These are phyloP conservation scores for Elgonia sp. DNA, from an alignment of 2,888 invertebrate species.

Conservation along the genomic window DNA sequence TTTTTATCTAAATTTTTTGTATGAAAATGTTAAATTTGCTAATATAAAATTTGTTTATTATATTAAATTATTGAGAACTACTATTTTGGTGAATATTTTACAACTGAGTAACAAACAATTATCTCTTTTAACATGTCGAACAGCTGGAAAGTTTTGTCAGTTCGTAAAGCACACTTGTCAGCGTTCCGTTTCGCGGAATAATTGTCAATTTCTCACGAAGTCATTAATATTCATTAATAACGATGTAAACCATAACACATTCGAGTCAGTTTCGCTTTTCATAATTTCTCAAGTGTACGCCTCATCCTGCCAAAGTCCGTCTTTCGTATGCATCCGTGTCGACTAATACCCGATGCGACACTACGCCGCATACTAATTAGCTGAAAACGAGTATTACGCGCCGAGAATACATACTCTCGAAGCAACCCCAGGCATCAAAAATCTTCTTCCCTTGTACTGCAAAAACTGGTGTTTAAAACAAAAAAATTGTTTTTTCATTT, in stretches of 20 bases:
- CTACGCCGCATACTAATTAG: constrained; percentile 82
- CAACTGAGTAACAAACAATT: not conserved
- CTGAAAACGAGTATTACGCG: constrained; percentile 75
- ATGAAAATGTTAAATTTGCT: no score
- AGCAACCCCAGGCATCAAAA: not conserved
- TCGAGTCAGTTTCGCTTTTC: constrained; percentile 70
- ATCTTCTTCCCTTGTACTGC: not conserved
- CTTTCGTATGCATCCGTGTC: constrained; percentile 81
- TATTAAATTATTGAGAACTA: not conserved
- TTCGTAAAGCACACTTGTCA: constrained; percentile 7
- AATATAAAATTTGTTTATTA: no score
- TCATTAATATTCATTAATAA: constrained; percentile 60
- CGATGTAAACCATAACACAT: constrained; percentile 63
- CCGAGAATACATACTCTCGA: constrained; percentile 42
- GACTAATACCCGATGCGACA: constrained; percentile 81
- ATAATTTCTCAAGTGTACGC: constrained; percentile 68
- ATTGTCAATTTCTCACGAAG: constrained; percentile 38
- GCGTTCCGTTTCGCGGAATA: constrained; percentile 27
- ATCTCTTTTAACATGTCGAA: not conserved
- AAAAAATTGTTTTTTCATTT: not conserved
- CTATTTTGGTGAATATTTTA: not conserved
- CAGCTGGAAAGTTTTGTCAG: constrained; percentile 17
- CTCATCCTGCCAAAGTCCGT: constrained; percentile 57
- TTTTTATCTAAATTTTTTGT: no score
- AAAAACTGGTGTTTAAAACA: not conserved